Percentiles rank a stretch among this genome's conserved stretches.
phyloP scores from a whole-genome alignment of 2,888 invertebrate species.

The Synanthedon tipuliformis region DNA sequence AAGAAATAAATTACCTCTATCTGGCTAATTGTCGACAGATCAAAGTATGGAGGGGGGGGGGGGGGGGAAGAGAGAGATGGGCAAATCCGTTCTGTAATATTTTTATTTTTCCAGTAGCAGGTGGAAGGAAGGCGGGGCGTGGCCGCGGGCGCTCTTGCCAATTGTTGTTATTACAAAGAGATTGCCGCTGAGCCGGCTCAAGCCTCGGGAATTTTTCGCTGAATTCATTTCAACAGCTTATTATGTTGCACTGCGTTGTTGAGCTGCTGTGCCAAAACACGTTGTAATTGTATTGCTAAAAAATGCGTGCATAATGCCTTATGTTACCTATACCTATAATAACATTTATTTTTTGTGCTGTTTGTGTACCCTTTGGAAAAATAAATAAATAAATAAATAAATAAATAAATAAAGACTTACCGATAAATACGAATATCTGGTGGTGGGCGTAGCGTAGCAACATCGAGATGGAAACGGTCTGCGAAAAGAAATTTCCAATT shows the following conservation, averaged over 20 bases:
- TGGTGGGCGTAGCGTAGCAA: slow-evolving; percentile 98
- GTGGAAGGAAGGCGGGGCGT: slow-evolving; percentile 22
- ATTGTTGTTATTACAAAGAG: slow-evolving; percentile 70
- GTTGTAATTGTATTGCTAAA: too few relatives aligned
- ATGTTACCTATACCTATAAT: too few relatives aligned
- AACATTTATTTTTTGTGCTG: too few relatives aligned
- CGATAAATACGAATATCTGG: slow-evolving; percentile 99
- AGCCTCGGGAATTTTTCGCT: slow-evolving; percentile 42
- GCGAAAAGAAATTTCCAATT: slow-evolving; percentile 52
- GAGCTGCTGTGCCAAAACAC: too few relatives aligned
- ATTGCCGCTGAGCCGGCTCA: slow-evolving; percentile 59
- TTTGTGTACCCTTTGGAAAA: too few relatives aligned
- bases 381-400: too few relatives aligned
- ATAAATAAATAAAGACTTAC: slow-evolving; percentile 83
- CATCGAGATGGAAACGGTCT: slow-evolving; percentile 99
- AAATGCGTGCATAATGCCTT: too few relatives aligned
- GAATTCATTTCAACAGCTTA: slow-evolving; percentile 39
- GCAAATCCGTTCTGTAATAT: slow-evolving; percentile 50
- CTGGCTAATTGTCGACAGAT: slow-evolving; percentile 62
- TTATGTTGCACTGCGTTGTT: slow-evolving; percentile 27
- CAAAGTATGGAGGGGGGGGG: slow-evolving; percentile 27
- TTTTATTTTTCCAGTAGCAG: slow-evolving; percentile 30
- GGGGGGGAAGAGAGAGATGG: slow-evolving; percentile 18
- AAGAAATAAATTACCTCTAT: slow-evolving; percentile 61
- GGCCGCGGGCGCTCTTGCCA: slow-evolving; percentile 55